phyloP scores from a whole-genome alignment of 1,140 invertebrate genomes.

The Dreissena rostriformis region DNA sequence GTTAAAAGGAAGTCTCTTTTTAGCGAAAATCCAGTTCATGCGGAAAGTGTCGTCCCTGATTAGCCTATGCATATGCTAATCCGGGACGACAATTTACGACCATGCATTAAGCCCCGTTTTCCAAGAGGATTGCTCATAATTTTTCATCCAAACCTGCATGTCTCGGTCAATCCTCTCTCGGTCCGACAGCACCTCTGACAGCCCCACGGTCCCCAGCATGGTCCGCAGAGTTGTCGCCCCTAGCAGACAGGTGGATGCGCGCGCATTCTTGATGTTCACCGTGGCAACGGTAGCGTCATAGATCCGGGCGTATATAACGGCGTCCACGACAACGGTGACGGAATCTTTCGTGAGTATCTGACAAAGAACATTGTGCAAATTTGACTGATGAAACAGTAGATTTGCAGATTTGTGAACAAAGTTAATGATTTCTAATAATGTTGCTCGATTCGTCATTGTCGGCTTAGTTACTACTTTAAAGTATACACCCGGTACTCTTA shows the following conservation, averaged over 20 bases:
- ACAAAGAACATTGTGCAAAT: background rate
- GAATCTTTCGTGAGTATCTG: conserved; percentile 58
- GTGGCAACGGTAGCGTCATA: conserved; percentile 97
- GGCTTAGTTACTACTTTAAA: no score
- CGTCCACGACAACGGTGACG: conserved; percentile 83
- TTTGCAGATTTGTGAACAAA: no score
- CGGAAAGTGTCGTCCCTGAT: no score
- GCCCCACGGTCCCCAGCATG: conserved; percentile 95
- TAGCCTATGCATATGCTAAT: no score
- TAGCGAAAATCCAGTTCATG: no score
- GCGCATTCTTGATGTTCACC: conserved; percentile 97
- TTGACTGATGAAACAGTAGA: no score
- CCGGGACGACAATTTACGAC: no score
- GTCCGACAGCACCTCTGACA: conserved; percentile 94
- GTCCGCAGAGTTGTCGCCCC: conserved; percentile 85
- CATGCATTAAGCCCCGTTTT: background rate
- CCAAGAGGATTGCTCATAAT: background rate
- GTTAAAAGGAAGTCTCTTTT: no score
- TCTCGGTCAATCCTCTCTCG: conserved; percentile 93
- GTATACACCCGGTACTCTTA: no score
- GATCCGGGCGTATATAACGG: conserved; percentile 92
- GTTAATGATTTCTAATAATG: no score
- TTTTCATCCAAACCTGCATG: conserved; percentile 85
- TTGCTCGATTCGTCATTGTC: no score
- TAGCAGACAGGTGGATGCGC: conserved; percentile 83